Evolutionary conservation across 1,140 invertebrate genomes (phyloP).

Genomic region (Ceratosolen solmsi): DNA sequence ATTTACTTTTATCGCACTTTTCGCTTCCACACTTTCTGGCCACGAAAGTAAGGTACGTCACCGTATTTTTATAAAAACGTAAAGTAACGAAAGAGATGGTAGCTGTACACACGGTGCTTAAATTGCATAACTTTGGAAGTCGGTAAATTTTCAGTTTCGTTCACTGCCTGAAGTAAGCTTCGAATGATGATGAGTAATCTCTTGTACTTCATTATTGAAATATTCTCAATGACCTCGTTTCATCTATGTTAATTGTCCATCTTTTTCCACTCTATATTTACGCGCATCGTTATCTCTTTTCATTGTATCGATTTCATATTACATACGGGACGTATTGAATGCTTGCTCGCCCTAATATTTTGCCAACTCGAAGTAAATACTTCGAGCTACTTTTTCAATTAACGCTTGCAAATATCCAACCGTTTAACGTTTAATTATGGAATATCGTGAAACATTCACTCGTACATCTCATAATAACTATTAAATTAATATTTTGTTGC

Average conservation of each 20-base stretch:
- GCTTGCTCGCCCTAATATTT: too few relatives aligned
- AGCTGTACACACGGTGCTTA: background rate
- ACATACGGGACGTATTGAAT: too few relatives aligned
- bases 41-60: background rate
- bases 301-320: too few relatives aligned
- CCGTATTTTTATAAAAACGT: background rate
- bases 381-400: too few relatives aligned
- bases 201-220: background rate
- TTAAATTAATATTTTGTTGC: background rate
- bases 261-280: background rate
- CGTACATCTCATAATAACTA: too few relatives aligned
- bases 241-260: background rate
- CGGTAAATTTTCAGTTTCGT: background rate
- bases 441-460: too few relatives aligned
- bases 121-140: background rate
- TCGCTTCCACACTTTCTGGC: conserved; percentile 15
- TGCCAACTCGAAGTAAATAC: too few relatives aligned
- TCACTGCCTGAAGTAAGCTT: background rate
- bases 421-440: too few relatives aligned
- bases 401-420: too few relatives aligned
- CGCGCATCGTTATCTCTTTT: too few relatives aligned
- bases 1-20: conserved; percentile 40
- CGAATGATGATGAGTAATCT: background rate
- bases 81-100: background rate
- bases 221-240: background rate